Base-by-base conservation (phyloP, 2,888 invertebrate species). In the Baronia brevicornis region DNA sequence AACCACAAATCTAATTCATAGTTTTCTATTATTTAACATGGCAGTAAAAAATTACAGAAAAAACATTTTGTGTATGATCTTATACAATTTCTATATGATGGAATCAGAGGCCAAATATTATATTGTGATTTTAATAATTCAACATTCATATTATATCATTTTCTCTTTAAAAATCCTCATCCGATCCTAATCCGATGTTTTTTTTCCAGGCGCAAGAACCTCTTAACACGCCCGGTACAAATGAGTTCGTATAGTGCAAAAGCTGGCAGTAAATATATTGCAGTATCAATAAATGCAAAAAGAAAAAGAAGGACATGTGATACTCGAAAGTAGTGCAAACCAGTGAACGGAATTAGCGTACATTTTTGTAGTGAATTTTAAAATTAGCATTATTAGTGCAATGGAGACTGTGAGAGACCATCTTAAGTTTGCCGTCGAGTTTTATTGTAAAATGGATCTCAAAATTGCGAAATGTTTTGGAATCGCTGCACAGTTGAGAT, bases 201-300 rank as follows among this genome's bases (percentile, higher is more conserved):
- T 65, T 50, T 66, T 89, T 88, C 6, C 88, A 94, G 93, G 92
- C 91, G 61, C 90, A 91, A 84, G 91, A 92, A 85, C 94, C 94
- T 48, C 88, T 94, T 68, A 93, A 90, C 57, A 89, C 89, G 72
- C 89, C 90, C 62, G 91, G 91, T 70, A 90, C 90, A 69, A 91
- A 91, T 77, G 92, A 92, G 63, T 92, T 90, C 85, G 92, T 93
- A 86, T 93, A 86, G 73, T 79, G 70, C 63, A 40, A 61, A 58
- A 58, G 69, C 71, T 38, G 80, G 84, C 53, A 82, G 82, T 65
- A 74, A 82, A 75, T 84, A 79, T 63, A 60, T 67, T 63, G 70
- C 69, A 64, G 63, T 84, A 59, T 77, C 78, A 54, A 66, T 84
- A 59, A 73, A 79, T 72, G 80, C 70, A 63, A 84, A 84, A 77